Evolutionary conservation across 2,113 vertebrate species (phyloP).

Genomic region (Chrysemys picta): DNA sequence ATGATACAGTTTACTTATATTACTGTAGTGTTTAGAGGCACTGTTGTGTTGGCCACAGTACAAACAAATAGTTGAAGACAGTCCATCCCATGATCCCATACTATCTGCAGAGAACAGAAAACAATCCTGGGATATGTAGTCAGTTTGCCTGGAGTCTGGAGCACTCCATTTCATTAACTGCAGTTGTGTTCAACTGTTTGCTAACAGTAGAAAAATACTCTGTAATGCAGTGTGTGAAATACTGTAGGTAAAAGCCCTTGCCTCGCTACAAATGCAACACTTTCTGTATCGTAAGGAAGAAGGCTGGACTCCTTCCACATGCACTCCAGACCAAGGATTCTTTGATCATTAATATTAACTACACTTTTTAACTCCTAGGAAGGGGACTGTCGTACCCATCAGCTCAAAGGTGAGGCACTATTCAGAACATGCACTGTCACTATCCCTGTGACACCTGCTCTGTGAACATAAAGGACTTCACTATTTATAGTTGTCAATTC

Average conservation of each 20-base stretch:
- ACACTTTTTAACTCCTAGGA: neutral
- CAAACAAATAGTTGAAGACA: neutral
- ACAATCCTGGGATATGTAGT: neutral
- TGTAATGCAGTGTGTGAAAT: neutral
- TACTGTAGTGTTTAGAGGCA: neutral
- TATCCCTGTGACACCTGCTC: neutral
- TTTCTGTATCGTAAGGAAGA: neutral
- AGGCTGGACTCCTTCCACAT: neutral
- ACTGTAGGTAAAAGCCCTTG: neutral
- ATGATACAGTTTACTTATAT: neutral
- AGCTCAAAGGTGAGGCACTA: neutral
- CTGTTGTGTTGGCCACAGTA: neutral
- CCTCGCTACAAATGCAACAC: neutral
- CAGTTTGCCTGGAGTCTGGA: neutral
- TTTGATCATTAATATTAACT: too few relatives aligned
- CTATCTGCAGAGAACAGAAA: neutral
- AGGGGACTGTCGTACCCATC: neutral
- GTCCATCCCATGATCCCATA: fast-evolving
- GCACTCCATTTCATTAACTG: neutral
- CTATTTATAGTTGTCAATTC: neutral
- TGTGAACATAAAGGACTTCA: neutral
- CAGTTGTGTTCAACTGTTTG: neutral
- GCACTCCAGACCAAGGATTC: too few relatives aligned
- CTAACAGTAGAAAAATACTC: neutral
- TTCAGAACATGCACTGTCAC: neutral